Conservation (phyloP, 2,797 vertebrate species). For the Trichosurus vulpecula region DNA sequence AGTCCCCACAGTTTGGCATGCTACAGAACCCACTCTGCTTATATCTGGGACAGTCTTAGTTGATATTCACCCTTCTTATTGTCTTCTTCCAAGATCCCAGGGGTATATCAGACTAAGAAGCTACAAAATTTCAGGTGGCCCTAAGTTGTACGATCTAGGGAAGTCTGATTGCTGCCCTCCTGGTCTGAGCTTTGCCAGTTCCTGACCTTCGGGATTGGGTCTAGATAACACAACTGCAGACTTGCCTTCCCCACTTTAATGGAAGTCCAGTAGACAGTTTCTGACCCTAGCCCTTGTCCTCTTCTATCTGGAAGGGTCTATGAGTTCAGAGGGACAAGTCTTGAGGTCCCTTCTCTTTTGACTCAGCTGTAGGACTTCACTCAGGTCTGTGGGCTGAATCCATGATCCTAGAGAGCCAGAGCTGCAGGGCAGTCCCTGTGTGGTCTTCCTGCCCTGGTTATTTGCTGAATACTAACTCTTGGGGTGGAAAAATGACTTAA, state of each 20-base stretch:
- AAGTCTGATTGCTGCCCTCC: background rate
- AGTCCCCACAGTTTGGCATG: background rate
- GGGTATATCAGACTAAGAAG: background rate
- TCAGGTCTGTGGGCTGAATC: background rate
- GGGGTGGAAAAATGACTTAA: background rate
- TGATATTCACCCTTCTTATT: background rate
- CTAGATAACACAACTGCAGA: background rate
- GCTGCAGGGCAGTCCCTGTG: background rate
- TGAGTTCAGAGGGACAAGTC: background rate
- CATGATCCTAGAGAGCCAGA: background rate
- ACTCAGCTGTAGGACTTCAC: background rate
- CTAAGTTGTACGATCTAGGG: background rate
- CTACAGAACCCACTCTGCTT: background rate
- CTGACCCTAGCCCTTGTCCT: background rate
- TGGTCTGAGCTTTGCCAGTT: background rate
- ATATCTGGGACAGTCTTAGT: background rate
- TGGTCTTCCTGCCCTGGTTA: background rate
- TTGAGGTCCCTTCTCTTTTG: background rate
- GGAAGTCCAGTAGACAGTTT: background rate
- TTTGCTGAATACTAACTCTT: background rate
- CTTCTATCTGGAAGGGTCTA: background rate
- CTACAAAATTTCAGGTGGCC: background rate
- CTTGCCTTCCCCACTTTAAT: background rate
- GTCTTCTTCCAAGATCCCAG: background rate
- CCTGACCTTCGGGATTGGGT: background rate